Conservation (phyloP, 2,113 vertebrate species). For the Nanorana parkeri region DNA sequence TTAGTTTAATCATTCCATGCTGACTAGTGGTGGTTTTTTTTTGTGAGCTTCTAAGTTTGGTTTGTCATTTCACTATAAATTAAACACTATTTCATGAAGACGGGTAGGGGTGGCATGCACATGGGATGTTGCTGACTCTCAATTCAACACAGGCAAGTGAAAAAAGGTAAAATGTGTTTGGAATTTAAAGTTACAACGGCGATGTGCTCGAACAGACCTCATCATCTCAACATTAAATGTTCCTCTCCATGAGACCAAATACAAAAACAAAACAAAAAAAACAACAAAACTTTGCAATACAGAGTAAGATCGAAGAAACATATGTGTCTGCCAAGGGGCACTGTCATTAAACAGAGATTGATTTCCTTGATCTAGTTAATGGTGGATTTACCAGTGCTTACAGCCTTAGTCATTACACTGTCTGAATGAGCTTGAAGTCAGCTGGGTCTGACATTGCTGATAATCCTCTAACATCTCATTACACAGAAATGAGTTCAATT, state of each 20-base stretch:
- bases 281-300: neutral
- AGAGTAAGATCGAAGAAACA: conserved; percentile 41
- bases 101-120: too few species aligned
- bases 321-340: conserved; percentile 38
- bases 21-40: too few species aligned
- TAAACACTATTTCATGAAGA: too few species aligned
- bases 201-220: too few species aligned
- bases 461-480: conserved; percentile 58
- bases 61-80: too few species aligned
- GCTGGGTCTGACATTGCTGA: conserved; percentile 55
- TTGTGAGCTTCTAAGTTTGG: too few species aligned
- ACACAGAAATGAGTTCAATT: conserved; percentile 58
- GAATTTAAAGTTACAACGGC: too few species aligned
- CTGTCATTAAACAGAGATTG: conserved; percentile 53
- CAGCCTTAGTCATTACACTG: conserved; percentile 52
- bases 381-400: conserved; percentile 56
- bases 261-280: neutral
- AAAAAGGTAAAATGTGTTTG: too few species aligned
- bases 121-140: too few species aligned
- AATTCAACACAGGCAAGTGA: too few species aligned
- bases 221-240: neutral
- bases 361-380: conserved; percentile 57
- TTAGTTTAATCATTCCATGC: too few species aligned
- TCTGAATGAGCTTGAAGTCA: conserved; percentile 54
- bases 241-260: neutral